Evolutionary conservation across 2,888 invertebrate genomes (phyloP), one percentile per base, ranked within the genome.

Genomic region (Dermolepida albohirtum): DNA sequence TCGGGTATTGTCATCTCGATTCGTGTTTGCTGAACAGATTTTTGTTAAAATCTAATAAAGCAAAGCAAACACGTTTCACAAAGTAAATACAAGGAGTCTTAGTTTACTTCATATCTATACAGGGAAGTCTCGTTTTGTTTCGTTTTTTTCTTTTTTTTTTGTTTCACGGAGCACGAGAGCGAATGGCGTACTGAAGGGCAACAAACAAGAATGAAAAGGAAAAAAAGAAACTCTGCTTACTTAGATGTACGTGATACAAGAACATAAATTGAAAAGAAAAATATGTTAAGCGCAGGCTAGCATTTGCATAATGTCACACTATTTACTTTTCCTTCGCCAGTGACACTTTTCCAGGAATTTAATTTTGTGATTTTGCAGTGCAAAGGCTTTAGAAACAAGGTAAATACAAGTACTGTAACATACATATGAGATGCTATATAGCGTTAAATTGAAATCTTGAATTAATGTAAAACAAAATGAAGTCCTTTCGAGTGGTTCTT

Each of bases 21-120:
- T 62, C 7, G 44, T 62, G 59, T 47, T 62, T 62, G 59, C 39
- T 11, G 47, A 62, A 47, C 59, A 44, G 47, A 62, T 62, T 64
- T 63, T 64, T 64, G 64, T 52, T 52, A 64, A 66, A 66, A 66
- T 66, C 66, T 66, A 66, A 66, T 66, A 66, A 66, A 51, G 51
- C 41, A 14, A 47, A 51, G 66, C 59, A 66, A 66, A 66, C 66
- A 66, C 51, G 66, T 66, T 47, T 41, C 64, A 52, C 64, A 64
- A 44, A 64, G 54, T 64, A 64, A 64, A 64, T 64, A 64, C 43
- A 43, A 64, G 41, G 43, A 29, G 51, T 64, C 64, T 29, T 27
- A 40, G 22, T 34, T 64, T 44, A 41, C 44, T 22, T 43, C 64
- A 54, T 54, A 54, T 52, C 64, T 64, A 17, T 54, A 34, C 52